Evolutionary conservation across 2,888 invertebrate genomes (phyloP).

Genomic region (Gisinianus flammeolus): DNA sequence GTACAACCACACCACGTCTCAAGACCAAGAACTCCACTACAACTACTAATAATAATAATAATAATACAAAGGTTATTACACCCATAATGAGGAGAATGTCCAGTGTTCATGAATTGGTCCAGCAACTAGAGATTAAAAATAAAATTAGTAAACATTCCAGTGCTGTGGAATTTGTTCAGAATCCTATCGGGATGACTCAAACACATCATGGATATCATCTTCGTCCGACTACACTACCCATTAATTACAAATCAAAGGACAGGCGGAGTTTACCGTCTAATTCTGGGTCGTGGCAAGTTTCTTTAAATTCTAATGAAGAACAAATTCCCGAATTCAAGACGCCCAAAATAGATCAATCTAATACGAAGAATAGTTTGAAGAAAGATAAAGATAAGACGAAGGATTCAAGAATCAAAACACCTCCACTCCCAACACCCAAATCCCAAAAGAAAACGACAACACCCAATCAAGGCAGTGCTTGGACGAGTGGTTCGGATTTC

Average conservation of each 20-base stretch:
- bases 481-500: conserved; percentile 38
- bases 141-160: conserved; percentile 26
- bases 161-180: conserved; percentile 25
- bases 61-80: neutral
- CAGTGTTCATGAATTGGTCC: conserved; percentile 53
- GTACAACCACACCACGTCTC: neutral
- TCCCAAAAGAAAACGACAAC: conserved; percentile 1
- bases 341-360: neutral
- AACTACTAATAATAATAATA: neutral
- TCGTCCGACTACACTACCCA: conserved; percentile 7
- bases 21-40: neutral
- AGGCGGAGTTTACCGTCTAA: conserved; percentile 26
- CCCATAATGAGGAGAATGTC: conserved; percentile 47
- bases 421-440: neutral
- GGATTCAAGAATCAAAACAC: neutral
- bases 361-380: neutral
- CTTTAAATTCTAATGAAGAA: neutral
- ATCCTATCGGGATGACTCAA: neutral
- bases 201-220: neutral
- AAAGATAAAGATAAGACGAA: neutral
- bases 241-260: neutral
- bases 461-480: conserved; percentile 23
- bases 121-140: conserved; percentile 42
- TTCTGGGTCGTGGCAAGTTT: conserved; percentile 12
- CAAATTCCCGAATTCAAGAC: neutral